Percentiles rank a stretch among this genome's conserved stretches.
These are phyloP conservation scores for Drosophila macrospina DNA, from an alignment of 2,888 invertebrate genomes.

Conservation along the genomic window DNA sequence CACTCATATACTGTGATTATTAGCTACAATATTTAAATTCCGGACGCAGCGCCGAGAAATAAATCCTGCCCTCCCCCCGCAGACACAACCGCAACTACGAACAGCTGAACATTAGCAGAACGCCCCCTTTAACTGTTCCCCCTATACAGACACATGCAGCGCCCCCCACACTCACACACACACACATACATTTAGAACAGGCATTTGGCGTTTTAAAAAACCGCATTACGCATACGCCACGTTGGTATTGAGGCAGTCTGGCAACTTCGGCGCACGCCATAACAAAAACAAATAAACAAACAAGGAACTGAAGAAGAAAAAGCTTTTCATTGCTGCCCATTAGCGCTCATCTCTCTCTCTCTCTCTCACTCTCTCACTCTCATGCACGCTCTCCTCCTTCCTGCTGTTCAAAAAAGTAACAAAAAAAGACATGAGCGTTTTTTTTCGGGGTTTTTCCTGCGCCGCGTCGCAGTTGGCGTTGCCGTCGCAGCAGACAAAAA, in stretches of 20 bases:
- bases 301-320: constrained; percentile 53
- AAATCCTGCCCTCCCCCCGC: constrained; percentile 26
- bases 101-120: constrained; percentile 36
- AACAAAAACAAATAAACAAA: constrained; percentile 64
- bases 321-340: constrained; percentile 67
- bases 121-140: constrained; percentile 5
- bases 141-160: background rate
- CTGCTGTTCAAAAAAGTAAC: constrained; percentile 34
- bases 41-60: constrained; percentile 22
- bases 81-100: constrained; percentile 41
- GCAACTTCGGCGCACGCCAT: constrained; percentile 55
- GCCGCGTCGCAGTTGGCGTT: constrained; percentile 42
- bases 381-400: constrained; percentile 16
- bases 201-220: constrained; percentile 50
- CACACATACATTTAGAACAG: constrained; percentile 1
- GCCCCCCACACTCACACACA: background rate
- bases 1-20: background rate
- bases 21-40: constrained; percentile 45
- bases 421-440: constrained; percentile 10
- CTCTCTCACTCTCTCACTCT: constrained; percentile 20
- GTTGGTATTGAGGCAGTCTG: constrained; percentile 64
- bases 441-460: constrained; percentile 63
- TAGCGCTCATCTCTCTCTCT: constrained; percentile 42
- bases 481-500: constrained; percentile 50
- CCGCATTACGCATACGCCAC: constrained; percentile 72